phyloP scores from a whole-genome alignment of 2,888 invertebrate genomes.

The Drosophila emarginata region DNA sequence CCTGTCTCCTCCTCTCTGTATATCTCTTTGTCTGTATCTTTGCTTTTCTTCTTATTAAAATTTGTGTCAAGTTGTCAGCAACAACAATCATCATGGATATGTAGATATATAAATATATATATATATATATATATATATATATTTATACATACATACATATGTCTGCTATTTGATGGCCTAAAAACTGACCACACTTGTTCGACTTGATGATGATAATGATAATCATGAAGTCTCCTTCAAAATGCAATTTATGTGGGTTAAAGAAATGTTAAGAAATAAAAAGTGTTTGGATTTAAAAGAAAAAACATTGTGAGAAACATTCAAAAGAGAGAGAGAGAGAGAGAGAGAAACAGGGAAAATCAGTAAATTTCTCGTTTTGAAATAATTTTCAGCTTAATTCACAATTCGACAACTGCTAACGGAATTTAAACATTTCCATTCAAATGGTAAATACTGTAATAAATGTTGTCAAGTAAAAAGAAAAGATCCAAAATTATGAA shows the following conservation, averaged over 20 bases:
- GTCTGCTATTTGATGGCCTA: conserved; percentile 11
- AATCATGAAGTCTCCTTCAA: conserved; percentile 3
- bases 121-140: conserved; percentile 5
- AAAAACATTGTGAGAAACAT: not conserved
- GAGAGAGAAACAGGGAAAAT: not conserved
- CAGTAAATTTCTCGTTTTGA: not conserved
- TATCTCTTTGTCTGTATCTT: conserved; percentile 4
- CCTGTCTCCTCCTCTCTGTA: not conserved
- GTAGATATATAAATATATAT: conserved; percentile 1
- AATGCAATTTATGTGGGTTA: conserved; percentile 11
- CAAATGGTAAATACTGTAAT: not conserved
- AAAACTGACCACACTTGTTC: conserved; percentile 14
- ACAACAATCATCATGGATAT: conserved; percentile 33
- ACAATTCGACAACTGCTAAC: not conserved
- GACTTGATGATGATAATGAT: not conserved
- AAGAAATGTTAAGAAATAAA: conserved; percentile 5
- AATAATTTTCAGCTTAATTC: not conserved
- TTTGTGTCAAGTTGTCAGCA: conserved; percentile 73
- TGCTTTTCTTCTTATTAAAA: conserved; percentile 50
- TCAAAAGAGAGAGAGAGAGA: not conserved
- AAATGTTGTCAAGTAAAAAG: not conserved
- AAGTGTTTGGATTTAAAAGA: not conserved
- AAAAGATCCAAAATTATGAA: no score
- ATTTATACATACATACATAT: not conserved
- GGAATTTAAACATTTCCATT: not conserved